Evolutionary conservation across 2,888 invertebrate species (phyloP).

Genomic region (Agrotis segetum): DNA sequence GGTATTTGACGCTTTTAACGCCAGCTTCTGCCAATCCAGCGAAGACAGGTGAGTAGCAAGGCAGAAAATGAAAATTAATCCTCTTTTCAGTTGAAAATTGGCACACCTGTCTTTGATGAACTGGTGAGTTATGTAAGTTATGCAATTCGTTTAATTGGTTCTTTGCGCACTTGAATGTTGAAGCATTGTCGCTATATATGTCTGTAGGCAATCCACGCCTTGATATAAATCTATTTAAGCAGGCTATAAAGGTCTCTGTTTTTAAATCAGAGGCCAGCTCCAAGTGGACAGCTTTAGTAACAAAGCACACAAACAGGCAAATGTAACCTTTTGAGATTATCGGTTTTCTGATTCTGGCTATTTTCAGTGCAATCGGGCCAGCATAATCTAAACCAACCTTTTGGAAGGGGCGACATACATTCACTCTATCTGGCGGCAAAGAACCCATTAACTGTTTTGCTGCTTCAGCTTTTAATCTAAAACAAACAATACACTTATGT

Average conservation of each 20-base stretch:
- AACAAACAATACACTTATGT: slow-evolving; percentile 6
- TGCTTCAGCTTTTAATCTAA: slow-evolving; percentile 9
- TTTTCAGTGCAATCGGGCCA: slow-evolving; percentile 1
- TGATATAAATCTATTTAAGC: slow-evolving; percentile 4
- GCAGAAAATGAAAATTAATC: slow-evolving; percentile 3
- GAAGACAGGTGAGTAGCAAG: slow-evolving; percentile 4
- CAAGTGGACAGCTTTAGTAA: slow-evolving; percentile 1
- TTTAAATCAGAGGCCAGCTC: slow-evolving; percentile 5
- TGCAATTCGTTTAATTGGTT: slow-evolving; percentile 7
- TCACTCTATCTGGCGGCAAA: slow-evolving; percentile 1
- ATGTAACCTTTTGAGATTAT: background rate
- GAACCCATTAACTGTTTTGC: too few relatives aligned
- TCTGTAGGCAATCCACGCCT: slow-evolving; percentile 4
- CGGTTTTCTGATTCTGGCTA: slow-evolving; percentile 2
- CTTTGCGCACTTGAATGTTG: slow-evolving; percentile 8
- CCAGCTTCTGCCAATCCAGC: slow-evolving; percentile 7
- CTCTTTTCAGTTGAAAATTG: slow-evolving; percentile 1
- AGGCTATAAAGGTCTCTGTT: slow-evolving; percentile 4
- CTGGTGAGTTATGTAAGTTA: slow-evolving; percentile 1
- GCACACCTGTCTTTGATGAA: slow-evolving; percentile 11
- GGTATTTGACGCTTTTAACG: slow-evolving; percentile 3
- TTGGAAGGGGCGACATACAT: slow-evolving; percentile 7
- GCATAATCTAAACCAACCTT: slow-evolving; percentile 4
- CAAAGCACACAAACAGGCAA: slow-evolving; percentile 7
- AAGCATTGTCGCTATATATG: slow-evolving; percentile 3